These are phyloP conservation scores for Bolborhynchus lineola DNA, from an alignment of 2,113 vertebrate genomes.

Conservation along the genomic window DNA sequence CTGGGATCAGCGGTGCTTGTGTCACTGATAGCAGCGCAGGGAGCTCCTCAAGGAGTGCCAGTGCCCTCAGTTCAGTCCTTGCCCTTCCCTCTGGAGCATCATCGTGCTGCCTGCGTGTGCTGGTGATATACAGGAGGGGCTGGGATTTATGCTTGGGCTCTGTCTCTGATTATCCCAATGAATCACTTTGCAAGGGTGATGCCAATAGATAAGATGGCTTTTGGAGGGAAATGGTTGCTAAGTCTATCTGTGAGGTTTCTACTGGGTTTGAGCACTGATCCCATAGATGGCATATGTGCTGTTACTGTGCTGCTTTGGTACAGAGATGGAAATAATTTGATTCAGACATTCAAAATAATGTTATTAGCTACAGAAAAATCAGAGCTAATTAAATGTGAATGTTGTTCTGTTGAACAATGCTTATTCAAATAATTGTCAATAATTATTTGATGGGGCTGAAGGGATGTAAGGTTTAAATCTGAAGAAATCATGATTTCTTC, in stretches of 20 bases:
- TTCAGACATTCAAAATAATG: neutral
- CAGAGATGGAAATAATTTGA: neutral
- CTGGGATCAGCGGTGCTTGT: rapidly evolving
- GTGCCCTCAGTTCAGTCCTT: rapidly evolving
- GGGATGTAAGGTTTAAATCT: neutral
- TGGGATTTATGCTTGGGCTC: neutral
- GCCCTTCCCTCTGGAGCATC: neutral
- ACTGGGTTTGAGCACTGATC: neutral
- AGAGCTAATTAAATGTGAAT: neutral
- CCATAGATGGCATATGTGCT: neutral
- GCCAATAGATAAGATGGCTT: neutral
- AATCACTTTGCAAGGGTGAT: neutral
- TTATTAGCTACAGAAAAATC: neutral
- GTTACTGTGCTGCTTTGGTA: neutral
- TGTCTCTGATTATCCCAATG: rapidly evolving
- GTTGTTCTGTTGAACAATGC: neutral
- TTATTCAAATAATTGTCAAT: neutral
- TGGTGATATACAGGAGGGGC: neutral
- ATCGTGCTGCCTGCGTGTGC: rapidly evolving
- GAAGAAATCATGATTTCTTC: neutral
- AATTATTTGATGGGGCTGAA: neutral
- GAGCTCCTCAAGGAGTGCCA: neutral
- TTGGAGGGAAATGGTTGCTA: neutral
- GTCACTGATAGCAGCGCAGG: rapidly evolving
- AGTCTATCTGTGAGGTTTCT: neutral